Evolutionary conservation across 2,888 invertebrate genomes (phyloP).

Genomic region (Pseudococcus longispinus): DNA sequence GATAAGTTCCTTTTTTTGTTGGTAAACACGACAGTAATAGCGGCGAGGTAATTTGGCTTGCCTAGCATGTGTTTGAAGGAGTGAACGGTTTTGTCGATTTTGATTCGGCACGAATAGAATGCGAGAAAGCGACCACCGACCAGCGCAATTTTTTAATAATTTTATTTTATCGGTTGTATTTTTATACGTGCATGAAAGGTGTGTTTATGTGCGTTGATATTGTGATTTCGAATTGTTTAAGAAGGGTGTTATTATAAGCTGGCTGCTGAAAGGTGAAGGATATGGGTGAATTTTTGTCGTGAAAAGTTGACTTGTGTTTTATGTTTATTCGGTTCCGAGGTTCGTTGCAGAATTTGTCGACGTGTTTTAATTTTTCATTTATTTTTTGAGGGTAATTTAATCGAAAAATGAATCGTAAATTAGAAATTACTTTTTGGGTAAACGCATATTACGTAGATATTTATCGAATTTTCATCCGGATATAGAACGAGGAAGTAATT

Average conservation of each 20-base stretch:
- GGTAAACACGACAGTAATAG: not conserved
- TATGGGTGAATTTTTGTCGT: not conserved
- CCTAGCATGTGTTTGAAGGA: slow-evolving; percentile 17
- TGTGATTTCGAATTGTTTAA: not conserved
- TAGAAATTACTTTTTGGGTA: too few relatives aligned
- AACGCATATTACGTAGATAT: too few relatives aligned
- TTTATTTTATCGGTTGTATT: not conserved
- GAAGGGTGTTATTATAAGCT: not conserved
- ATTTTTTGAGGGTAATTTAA: too few relatives aligned
- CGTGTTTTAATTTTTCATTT: too few relatives aligned
- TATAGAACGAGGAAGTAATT: too few relatives aligned
- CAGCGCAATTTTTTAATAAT: not conserved
- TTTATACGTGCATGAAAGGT: not conserved
- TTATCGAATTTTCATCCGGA: too few relatives aligned
- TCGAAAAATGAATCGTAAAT: too few relatives aligned
- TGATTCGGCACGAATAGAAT: not conserved
- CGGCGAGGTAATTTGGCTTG: not conserved
- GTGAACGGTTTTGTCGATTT: slow-evolving; percentile 19
- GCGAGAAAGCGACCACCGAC: not conserved
- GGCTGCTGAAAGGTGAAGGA: not conserved
- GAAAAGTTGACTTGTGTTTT: too few relatives aligned
- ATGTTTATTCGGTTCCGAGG: too few relatives aligned
- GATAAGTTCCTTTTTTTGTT: slow-evolving; percentile 28
- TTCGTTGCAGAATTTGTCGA: too few relatives aligned
- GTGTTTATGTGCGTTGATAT: not conserved